These are phyloP conservation scores for Peucedramus taeniatus DNA, from an alignment of 2,113 vertebrate species.

Conservation along the genomic window DNA sequence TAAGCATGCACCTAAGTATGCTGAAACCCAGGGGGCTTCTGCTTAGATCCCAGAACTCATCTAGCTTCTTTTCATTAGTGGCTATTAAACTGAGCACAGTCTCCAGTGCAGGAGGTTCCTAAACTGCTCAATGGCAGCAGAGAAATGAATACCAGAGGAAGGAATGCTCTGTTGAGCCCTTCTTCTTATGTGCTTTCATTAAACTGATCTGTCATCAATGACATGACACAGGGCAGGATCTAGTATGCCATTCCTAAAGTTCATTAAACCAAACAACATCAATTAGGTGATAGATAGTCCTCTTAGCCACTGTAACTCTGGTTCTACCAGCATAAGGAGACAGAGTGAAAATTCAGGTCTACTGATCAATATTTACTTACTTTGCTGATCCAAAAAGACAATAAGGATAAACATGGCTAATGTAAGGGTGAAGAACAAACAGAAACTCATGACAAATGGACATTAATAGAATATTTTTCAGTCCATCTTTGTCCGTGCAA, in stretches of 20 bases:
- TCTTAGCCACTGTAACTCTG: neutral
- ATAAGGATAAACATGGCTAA: neutral
- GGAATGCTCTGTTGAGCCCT: neutral
- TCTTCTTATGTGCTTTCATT: neutral
- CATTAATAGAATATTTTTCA: neutral
- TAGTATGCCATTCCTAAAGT: neutral
- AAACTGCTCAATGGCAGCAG: neutral
- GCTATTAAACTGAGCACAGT: neutral
- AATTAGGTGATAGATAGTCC: neutral
- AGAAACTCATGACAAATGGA: neutral
- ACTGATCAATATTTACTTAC: neutral
- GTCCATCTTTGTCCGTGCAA: neutral
- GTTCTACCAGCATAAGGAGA: neutral
- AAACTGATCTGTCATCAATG: neutral
- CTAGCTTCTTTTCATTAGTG: neutral
- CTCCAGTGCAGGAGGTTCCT: neutral
- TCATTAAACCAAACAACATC: neutral
- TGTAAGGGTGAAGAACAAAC: neutral
- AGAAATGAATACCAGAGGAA: neutral
- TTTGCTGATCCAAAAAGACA: neutral
- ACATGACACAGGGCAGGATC: neutral
- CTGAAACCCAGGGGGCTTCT: neutral
- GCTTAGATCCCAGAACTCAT: neutral
- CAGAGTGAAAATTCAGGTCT: neutral
- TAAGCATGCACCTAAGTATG: fast-evolving